Evolutionary conservation across 2,797 vertebrate genomes (phyloP), one percentile per base, ranked within the genome.

Genomic region (Tauraco hartlaubi): DNA sequence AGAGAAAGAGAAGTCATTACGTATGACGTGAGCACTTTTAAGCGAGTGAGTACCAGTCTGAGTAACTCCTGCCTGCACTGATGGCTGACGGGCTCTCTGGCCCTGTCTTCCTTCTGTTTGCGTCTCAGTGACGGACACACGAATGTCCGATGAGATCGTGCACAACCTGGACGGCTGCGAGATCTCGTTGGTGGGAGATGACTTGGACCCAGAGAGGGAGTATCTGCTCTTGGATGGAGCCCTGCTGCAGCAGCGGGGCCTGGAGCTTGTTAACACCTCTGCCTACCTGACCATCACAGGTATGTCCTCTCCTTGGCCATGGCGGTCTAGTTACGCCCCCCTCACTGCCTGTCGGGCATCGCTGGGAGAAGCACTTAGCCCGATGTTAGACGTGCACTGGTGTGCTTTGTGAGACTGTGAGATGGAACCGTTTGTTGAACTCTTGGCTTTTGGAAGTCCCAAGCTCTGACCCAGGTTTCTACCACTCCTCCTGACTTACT

Each of bases 121-220:
- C 81, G 25, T 71, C 44, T 39, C 95, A 98, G 98, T 98, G 94
- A 97, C 97, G 55, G 98, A 98, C 88, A 97, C 99, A 13, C 98
- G 99, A 72, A 99, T 99, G 99, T 99, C 99, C 1, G 99, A 99
- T 20, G 99, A 99, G 33, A 99, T 99, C n/a, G 99, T 99, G 92
- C 99, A 99, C 97, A 99, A 99, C 86, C 96, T 99, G 97, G 99
- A 99, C 2, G 99, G 99, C 95, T 99, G 99, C 62, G 99, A 99
- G 97, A 99, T 99, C 73, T 99, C 99, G 4, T 96, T 99, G 6
- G 98, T 99, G 64, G 99, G 99, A 61, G 99, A 99, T 93, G 99
- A 99, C 98, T 95, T 99, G 48, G 99, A 99, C 94, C 98, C 98
- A 1, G 99, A 99, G 95, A 98, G 98, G 96, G 99, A 99, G 94